These are phyloP conservation scores for Naso thynnoides DNA, from an alignment of 2,797 vertebrate genomes.

Conservation along the genomic window DNA sequence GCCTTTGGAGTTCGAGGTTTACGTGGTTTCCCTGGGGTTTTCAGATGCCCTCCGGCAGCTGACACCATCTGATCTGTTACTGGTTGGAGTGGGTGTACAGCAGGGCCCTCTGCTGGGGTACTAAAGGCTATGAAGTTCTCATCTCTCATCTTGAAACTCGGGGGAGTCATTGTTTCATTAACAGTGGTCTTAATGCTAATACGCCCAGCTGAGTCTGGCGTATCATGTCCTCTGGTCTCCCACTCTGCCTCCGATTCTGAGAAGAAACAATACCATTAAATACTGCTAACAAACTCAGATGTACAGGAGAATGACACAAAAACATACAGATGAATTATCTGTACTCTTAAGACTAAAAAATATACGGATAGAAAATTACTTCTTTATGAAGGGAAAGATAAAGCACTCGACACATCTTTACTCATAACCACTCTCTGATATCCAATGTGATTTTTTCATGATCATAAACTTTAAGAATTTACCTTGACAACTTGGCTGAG, in stretches of 20 bases:
- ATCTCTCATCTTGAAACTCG: slow-evolving; percentile 69
- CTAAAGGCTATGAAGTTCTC: slow-evolving; percentile 74
- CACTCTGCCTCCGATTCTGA: slow-evolving; percentile 77
- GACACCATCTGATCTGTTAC: slow-evolving; percentile 49
- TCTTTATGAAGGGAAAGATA: neutral
- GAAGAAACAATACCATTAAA: slow-evolving; percentile 27
- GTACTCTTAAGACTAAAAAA: neutral
- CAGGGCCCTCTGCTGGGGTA: slow-evolving; percentile 68
- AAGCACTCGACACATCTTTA: neutral
- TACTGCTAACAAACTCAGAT: neutral
- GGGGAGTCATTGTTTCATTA: slow-evolving; percentile 61
- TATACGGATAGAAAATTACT: neutral
- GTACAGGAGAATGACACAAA: neutral
- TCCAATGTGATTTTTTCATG: neutral
- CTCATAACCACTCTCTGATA: neutral
- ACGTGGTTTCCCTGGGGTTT: slow-evolving; percentile 76
- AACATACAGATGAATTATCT: neutral
- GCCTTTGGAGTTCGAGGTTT: slow-evolving; percentile 80
- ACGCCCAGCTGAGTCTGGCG: slow-evolving; percentile 78
- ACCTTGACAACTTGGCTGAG: slow-evolving; percentile 71
- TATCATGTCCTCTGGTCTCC: slow-evolving; percentile 80
- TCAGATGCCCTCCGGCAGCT: slow-evolving; percentile 44
- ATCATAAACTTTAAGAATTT: slow-evolving; percentile 20
- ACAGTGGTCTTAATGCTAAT: slow-evolving; percentile 47
- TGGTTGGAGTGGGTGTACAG: slow-evolving; percentile 70